Evolutionary conservation across 37 sponge, comb jelly and placozoan genomes (phyloP).

Genomic region (Dysidea cf. avara): DNA sequence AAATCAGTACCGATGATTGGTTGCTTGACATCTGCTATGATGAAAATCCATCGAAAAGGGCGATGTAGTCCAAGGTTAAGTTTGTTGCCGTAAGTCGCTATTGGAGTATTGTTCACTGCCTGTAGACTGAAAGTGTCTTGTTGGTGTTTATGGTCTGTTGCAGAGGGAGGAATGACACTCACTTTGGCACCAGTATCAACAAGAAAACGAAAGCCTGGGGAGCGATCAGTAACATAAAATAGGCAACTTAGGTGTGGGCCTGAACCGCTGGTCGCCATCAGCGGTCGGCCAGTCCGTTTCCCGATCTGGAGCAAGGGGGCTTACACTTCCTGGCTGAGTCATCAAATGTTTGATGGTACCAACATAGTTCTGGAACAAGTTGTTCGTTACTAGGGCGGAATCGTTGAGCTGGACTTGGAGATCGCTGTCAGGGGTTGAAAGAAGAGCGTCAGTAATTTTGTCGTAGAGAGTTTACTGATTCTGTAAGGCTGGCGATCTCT

Average conservation of each 20-base stretch:
- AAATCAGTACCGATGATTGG: constrained; percentile 73
- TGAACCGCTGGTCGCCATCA: constrained; percentile 45
- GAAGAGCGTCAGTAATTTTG: too few relatives aligned
- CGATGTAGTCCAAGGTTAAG: constrained; percentile 61
- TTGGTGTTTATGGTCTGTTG: constrained; percentile 1
- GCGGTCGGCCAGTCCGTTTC: constrained; percentile 60
- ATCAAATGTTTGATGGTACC: constrained; percentile 49
- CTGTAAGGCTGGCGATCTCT: too few relatives aligned
- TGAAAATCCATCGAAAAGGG: constrained; percentile 63
- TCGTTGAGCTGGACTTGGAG: background rate
- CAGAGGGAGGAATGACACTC: constrained; percentile 29
- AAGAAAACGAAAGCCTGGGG: constrained; percentile 18
- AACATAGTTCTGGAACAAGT: constrained; percentile 3
- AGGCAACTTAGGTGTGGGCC: constrained; percentile 67
- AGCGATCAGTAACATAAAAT: constrained; percentile 32
- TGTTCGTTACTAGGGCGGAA: too few relatives aligned
- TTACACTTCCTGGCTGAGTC: constrained; percentile 47
- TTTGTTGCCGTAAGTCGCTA: constrained; percentile 33
- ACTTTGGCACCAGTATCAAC: too few relatives aligned
- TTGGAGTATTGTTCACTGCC: constrained; percentile 29
- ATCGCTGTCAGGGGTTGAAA: too few relatives aligned
- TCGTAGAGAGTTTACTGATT: too few relatives aligned
- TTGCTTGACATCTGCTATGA: constrained; percentile 63
- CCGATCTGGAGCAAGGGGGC: constrained; percentile 42
- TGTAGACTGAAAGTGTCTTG: background rate